Conservation (phyloP, 2,797 vertebrate species). For the Artibeus jamaicensis region DNA sequence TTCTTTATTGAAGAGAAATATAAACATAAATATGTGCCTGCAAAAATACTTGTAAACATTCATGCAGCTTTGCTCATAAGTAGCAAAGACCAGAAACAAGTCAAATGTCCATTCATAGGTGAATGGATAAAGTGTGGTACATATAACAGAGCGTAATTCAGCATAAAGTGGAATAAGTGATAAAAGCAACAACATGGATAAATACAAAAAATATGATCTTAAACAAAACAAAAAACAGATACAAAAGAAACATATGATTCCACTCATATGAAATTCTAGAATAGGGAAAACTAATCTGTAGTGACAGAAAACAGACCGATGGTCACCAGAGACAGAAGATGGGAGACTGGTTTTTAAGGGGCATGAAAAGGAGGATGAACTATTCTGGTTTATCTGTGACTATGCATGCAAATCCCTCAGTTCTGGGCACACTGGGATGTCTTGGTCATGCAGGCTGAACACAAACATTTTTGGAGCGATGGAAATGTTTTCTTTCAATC, state of each 20-base stretch:
- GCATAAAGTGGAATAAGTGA: background rate
- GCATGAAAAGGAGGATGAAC: background rate
- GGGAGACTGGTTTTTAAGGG: background rate
- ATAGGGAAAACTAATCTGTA: background rate
- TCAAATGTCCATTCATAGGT: background rate
- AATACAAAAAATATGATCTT: background rate
- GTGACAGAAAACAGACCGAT: background rate
- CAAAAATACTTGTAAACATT: background rate
- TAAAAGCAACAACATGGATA: background rate
- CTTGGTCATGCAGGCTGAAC: background rate
- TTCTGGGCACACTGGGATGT: background rate
- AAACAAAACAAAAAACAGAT: background rate
- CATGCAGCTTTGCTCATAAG: background rate
- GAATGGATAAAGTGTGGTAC: background rate
- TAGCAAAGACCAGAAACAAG: background rate
- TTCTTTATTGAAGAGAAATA: background rate
- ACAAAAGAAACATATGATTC: background rate
- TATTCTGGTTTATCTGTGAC: background rate
- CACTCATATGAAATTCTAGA: constrained; percentile 10
- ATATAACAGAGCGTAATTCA: background rate
- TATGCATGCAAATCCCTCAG: background rate
- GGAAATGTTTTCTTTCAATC: background rate
- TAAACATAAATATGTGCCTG: background rate
- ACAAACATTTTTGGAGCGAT: background rate
- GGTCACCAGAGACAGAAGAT: background rate